phyloP scores from a whole-genome alignment of 35 echinoderm and acorn worm genomes.

The Ophiothrix spiculata region DNA sequence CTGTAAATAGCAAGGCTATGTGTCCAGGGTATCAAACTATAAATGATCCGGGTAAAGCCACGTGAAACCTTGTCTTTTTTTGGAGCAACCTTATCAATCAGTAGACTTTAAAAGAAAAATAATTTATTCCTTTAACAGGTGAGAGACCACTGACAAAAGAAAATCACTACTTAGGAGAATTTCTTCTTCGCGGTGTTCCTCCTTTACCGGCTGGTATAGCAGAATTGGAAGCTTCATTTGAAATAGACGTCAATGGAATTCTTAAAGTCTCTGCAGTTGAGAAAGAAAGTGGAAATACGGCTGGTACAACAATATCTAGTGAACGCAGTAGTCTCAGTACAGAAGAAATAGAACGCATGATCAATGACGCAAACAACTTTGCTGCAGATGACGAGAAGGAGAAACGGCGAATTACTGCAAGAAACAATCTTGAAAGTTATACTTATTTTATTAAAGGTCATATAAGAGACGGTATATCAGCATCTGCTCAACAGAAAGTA shows the following conservation, averaged over 20 bases:
- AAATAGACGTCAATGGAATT: conserved; percentile 97
- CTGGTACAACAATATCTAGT: conserved; percentile 91
- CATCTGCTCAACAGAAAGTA: too few relatives aligned
- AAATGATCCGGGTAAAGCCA: too few relatives aligned
- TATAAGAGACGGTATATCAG: conserved; percentile 65
- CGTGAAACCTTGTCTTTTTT: not conserved
- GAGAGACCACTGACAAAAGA: conserved; percentile 96
- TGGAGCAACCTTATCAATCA: not conserved
- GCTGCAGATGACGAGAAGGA: conserved; percentile 80
- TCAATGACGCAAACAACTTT: conserved; percentile 85
- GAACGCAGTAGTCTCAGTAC: conserved; percentile 88
- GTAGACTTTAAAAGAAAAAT: not conserved
- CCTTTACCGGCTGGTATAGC: conserved; percentile 86
- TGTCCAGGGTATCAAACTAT: too few relatives aligned
- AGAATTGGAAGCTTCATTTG: conserved; percentile 88
- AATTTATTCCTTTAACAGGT: conserved; percentile 46
- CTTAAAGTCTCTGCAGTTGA: conserved; percentile 85
- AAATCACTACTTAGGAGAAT: conserved; percentile 89
- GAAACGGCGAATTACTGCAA: conserved; percentile 72
- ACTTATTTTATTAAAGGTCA: conserved; percentile 91
- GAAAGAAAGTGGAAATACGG: conserved; percentile 94
- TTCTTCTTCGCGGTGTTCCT: conserved; percentile 89
- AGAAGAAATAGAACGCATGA: conserved; percentile 93
- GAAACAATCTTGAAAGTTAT: conserved; percentile 87
- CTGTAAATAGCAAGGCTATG: too few relatives aligned